phyloP scores from a whole-genome alignment of 2,113 vertebrate genomes.

The Maccullochella peelii region DNA sequence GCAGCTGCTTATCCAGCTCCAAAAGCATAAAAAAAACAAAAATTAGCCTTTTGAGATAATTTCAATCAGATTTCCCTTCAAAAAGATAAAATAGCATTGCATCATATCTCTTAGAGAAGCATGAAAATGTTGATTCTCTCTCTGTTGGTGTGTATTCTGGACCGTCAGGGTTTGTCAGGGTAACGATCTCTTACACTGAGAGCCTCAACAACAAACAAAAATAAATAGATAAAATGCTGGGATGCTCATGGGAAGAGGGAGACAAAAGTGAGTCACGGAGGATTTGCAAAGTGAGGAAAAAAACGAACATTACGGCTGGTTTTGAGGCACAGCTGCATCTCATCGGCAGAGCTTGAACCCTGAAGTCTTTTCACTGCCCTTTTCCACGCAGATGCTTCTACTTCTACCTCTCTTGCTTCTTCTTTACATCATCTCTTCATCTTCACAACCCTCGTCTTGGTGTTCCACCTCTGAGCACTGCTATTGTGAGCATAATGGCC shows the following conservation, averaged over 20 bases:
- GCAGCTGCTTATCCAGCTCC: slow-evolving; percentile 47
- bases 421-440: slow-evolving; percentile 27
- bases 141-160: not conserved
- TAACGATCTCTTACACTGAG: slow-evolving; percentile 25
- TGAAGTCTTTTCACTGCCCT: slow-evolving; percentile 17
- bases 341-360: slow-evolving; percentile 21
- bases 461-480: slow-evolving; percentile 30
- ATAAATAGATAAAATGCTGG: slow-evolving; percentile 18
- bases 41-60: slow-evolving; percentile 40
- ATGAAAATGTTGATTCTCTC: slow-evolving; percentile 1
- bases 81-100: slow-evolving; percentile 32
- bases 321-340: slow-evolving; percentile 49
- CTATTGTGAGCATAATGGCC: slow-evolving; percentile 43
- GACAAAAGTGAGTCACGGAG: not conserved
- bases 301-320: not conserved
- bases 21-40: slow-evolving; percentile 15
- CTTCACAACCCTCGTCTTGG: slow-evolving; percentile 4
- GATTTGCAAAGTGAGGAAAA: slow-evolving; percentile 15
- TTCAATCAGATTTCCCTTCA: slow-evolving; percentile 47
- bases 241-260: slow-evolving; percentile 11
- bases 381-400: slow-evolving; percentile 11
- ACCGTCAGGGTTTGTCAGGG: not conserved
- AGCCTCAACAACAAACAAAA: slow-evolving; percentile 26
- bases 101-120: slow-evolving; percentile 27
- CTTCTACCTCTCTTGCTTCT: slow-evolving; percentile 8